A percentile compares a stretch with the other conserved stretches of the same genome.
phyloP scores from a whole-genome alignment of 2,888 invertebrate species.

The Hipparchia sbordonii region DNA sequence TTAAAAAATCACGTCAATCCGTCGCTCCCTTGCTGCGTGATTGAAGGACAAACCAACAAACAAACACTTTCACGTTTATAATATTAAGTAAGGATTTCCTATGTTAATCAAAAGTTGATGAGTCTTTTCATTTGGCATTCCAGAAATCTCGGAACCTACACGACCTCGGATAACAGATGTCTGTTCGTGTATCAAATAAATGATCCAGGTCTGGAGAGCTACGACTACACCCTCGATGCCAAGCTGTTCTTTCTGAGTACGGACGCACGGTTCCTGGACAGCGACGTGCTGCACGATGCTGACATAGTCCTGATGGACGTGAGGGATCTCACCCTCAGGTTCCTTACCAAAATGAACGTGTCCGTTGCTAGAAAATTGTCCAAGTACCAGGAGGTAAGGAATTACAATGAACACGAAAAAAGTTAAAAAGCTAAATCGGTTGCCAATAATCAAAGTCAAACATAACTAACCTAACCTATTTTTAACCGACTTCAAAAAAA shows the following conservation, averaged over 20 bases:
- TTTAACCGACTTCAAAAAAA: too few relatives aligned
- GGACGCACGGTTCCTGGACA: slow-evolving; percentile 62
- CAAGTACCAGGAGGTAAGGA: slow-evolving; percentile 84
- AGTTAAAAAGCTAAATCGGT: background rate
- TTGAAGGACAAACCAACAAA: too few relatives aligned
- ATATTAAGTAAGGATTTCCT: too few relatives aligned
- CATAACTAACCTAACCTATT: too few relatives aligned
- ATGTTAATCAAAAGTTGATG: background rate
- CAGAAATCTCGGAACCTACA: slow-evolving; percentile 64
- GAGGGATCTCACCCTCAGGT: slow-evolving; percentile 67
- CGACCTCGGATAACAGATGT: slow-evolving; percentile 55
- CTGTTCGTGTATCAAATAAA: slow-evolving; percentile 75
- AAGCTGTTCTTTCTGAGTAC: slow-evolving; percentile 61
- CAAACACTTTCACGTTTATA: too few relatives aligned
- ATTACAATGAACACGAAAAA: background rate
- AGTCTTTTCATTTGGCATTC: background rate
- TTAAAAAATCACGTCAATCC: too few relatives aligned
- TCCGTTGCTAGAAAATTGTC: slow-evolving; percentile 84
- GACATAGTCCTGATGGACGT: slow-evolving; percentile 67
- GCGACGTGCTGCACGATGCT: slow-evolving; percentile 51
- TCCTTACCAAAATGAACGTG: slow-evolving; percentile 84
- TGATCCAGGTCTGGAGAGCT: slow-evolving; percentile 68
- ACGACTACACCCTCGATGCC: slow-evolving; percentile 64
- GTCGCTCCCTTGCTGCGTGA: too few relatives aligned
- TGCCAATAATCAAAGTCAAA: too few relatives aligned